These are phyloP conservation scores for Congeria kusceri DNA, from an alignment of 2,888 invertebrate genomes.

Conservation along the genomic window DNA sequence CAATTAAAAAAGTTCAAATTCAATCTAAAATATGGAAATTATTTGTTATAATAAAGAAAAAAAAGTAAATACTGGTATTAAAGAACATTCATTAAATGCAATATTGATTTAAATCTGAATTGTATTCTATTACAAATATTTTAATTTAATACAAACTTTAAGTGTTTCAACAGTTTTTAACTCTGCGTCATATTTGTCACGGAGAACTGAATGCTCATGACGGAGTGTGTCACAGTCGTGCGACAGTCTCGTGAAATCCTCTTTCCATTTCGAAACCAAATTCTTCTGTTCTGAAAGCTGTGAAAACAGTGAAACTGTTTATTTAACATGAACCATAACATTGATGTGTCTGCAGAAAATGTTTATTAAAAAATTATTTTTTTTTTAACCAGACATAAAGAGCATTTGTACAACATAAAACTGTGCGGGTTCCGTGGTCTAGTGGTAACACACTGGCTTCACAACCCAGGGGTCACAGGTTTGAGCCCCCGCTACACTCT, in stretches of 20 bases:
- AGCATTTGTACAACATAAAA: too few relatives aligned
- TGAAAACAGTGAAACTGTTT: not conserved
- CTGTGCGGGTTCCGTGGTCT: too few relatives aligned
- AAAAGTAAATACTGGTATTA: not conserved
- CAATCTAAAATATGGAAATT: too few relatives aligned
- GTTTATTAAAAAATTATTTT: too few relatives aligned
- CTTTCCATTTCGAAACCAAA: slow-evolving; percentile 62
- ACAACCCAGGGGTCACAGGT: too few relatives aligned
- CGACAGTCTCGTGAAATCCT: slow-evolving; percentile 66
- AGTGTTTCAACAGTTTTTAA: slow-evolving; percentile 70
- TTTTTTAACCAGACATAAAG: too few relatives aligned
- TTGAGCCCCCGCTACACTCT: too few relatives aligned
- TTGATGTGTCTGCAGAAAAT: not conserved
- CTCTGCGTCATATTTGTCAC: slow-evolving; percentile 74
- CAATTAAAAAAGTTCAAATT: too few relatives aligned
- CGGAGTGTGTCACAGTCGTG: slow-evolving; percentile 74
- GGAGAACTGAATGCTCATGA: slow-evolving; percentile 71
- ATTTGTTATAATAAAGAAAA: not conserved
- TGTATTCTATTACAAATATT: too few relatives aligned
- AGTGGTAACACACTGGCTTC: too few relatives aligned
- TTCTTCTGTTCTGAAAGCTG: slow-evolving; percentile 72
- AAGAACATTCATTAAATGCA: not conserved
- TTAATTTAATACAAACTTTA: slow-evolving; percentile 64
- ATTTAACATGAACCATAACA: slow-evolving; percentile 5
- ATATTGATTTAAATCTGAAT: not conserved